These are phyloP conservation scores for Drosophila eugracilis DNA, from an alignment of 1,140 invertebrate species.

Conservation along the genomic window DNA sequence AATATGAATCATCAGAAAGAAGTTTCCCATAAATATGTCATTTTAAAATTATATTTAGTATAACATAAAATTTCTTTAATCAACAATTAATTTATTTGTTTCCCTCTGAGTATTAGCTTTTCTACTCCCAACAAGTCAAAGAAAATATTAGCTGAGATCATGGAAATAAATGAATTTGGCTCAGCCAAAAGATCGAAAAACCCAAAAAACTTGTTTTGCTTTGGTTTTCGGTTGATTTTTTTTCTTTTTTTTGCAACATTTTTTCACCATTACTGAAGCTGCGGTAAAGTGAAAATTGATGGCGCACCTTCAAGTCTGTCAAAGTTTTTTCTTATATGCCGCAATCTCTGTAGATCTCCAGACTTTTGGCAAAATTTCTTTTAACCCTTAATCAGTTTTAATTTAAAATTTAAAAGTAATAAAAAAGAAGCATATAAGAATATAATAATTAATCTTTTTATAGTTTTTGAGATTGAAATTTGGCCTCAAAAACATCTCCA, in stretches of 20 bases:
- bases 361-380: neutral
- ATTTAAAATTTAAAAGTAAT: no score
- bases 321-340: conserved; percentile 4
- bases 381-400: no score
- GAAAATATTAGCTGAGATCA: conserved; percentile 34
- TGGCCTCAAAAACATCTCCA: no score
- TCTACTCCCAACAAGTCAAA: conserved; percentile 13
- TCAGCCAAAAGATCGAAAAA: conserved; percentile 38
- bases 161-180: conserved; percentile 26
- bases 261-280: conserved; percentile 29
- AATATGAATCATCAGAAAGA: no score
- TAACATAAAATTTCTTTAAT: no score
- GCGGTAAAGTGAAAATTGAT: conserved; percentile 66
- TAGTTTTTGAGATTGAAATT: no score
- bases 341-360: conserved; percentile 8
- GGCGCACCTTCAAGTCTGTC: conserved; percentile 54
- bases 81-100: neutral
- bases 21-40: no score
- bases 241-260: conserved; percentile 67
- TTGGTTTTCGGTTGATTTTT: conserved; percentile 28
- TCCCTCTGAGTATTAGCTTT: neutral
- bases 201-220: conserved; percentile 62
- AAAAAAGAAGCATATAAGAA: no score
- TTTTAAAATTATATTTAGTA: no score
- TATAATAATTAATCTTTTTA: no score